These are phyloP conservation scores for Nicator chloris DNA, from an alignment of 2,113 vertebrate genomes.

Conservation along the genomic window DNA sequence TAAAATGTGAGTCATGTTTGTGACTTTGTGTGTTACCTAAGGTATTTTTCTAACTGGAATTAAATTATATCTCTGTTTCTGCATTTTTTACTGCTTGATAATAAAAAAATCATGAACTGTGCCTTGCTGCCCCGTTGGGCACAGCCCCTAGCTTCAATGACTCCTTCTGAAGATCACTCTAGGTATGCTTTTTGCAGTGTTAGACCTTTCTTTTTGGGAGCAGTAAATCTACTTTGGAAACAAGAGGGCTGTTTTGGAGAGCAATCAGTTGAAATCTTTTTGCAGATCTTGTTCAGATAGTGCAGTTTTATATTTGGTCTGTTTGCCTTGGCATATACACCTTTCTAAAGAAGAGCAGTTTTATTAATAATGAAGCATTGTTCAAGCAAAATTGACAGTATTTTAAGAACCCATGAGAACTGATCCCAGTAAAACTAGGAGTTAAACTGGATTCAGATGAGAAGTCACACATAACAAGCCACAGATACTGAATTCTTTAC, in stretches of 20 bases:
- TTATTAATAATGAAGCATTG: background rate
- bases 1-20: background rate
- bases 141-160: background rate
- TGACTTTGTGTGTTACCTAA: background rate
- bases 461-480: background rate
- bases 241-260: background rate
- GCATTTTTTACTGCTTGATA: background rate
- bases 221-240: background rate
- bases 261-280: background rate
- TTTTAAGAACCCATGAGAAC: background rate
- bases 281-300: background rate
- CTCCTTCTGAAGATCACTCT: background rate
- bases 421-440: background rate
- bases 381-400: background rate
- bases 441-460: background rate
- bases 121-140: background rate
- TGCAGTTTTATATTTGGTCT: background rate
- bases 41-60: background rate
- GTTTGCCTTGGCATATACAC: background rate
- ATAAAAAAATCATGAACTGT: background rate
- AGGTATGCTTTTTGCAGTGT: background rate
- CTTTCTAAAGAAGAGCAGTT: background rate
- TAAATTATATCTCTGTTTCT: background rate
- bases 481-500: background rate
- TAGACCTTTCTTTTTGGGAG: background rate